phyloP scores from a whole-genome alignment of 1,140 invertebrate genomes.

The Mercenaria mercenaria region DNA sequence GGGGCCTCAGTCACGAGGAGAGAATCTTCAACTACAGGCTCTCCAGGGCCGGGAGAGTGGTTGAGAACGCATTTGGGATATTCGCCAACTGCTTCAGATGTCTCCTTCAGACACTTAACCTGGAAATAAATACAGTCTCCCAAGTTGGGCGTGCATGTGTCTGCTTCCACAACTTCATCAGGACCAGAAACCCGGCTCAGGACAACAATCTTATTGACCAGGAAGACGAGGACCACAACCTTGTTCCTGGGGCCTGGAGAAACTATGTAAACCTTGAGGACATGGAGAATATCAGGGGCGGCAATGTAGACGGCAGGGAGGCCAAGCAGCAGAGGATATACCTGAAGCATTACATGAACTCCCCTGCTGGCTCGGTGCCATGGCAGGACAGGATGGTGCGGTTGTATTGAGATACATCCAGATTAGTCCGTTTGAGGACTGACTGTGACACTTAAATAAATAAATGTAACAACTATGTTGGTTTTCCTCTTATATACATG shows the following conservation, averaged over 20 bases:
- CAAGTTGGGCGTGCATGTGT: slow-evolving; percentile 35
- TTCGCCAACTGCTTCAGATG: slow-evolving; percentile 30
- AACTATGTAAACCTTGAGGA: not conserved
- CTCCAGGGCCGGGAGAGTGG: slow-evolving; percentile 76
- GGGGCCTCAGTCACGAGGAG: slow-evolving; percentile 70
- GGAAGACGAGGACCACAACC: slow-evolving; percentile 16
- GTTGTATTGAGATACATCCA: too few species aligned
- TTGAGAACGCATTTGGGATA: slow-evolving; percentile 83
- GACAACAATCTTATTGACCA: slow-evolving; percentile 18
- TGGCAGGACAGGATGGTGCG: slow-evolving; percentile 33
- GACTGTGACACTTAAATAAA: too few species aligned
- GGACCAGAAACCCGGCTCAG: slow-evolving; percentile 15
- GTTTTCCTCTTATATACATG: too few species aligned
- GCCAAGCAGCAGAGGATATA: slow-evolving; percentile 58
- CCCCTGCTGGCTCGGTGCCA: slow-evolving; percentile 43
- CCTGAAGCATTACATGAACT: slow-evolving; percentile 58
- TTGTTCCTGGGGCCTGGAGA: slow-evolving; percentile 58
- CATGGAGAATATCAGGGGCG: not conserved
- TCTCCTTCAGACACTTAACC: not conserved
- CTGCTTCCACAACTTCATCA: slow-evolving; percentile 61
- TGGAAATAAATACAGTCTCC: slow-evolving; percentile 25
- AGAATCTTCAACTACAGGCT: slow-evolving; percentile 86
- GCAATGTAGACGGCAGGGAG: slow-evolving; percentile 23
- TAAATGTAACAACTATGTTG: too few species aligned
- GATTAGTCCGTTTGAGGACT: too few species aligned